Conservation (phyloP, 2,888 invertebrate genomes). For the Emmelina monodactyla region DNA sequence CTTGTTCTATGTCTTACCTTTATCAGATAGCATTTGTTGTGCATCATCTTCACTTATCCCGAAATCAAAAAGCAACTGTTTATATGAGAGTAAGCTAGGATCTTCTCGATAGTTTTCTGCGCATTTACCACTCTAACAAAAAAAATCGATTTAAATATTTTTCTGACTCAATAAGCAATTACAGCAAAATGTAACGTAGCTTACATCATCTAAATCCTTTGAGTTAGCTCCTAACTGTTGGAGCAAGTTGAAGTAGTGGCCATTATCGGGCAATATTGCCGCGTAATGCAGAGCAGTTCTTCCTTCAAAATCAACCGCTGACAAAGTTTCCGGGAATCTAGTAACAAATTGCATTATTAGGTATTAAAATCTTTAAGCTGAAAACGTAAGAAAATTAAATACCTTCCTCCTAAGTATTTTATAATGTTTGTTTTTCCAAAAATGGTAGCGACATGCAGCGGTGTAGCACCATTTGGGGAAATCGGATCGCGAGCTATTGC, state of each 20-base stretch:
- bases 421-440: constrained; percentile 84
- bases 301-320: constrained; percentile 79
- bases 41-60: constrained; percentile 73
- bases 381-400: too few relatives aligned
- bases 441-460: constrained; percentile 85
- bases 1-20: constrained; percentile 67
- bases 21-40: constrained; percentile 76
- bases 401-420: constrained; percentile 68
- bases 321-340: constrained; percentile 87
- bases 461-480: constrained; percentile 84
- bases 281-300: constrained; percentile 91
- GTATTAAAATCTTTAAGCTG: too few relatives aligned
- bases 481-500: constrained; percentile 86
- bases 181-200: constrained; percentile 23
- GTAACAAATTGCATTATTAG: too few relatives aligned
- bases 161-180: constrained; percentile 2
- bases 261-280: constrained; percentile 83
- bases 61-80: constrained; percentile 71
- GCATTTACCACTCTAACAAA: constrained; percentile 73
- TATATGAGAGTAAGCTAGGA: constrained; percentile 72
- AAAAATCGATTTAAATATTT: constrained; percentile 9
- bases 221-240: constrained; percentile 87
- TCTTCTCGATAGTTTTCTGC: constrained; percentile 81
- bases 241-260: constrained; percentile 85
- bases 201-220: constrained; percentile 82